Evolutionary conservation across 2,113 vertebrate genomes (phyloP).

Genomic region (Corapipo altera): DNA sequence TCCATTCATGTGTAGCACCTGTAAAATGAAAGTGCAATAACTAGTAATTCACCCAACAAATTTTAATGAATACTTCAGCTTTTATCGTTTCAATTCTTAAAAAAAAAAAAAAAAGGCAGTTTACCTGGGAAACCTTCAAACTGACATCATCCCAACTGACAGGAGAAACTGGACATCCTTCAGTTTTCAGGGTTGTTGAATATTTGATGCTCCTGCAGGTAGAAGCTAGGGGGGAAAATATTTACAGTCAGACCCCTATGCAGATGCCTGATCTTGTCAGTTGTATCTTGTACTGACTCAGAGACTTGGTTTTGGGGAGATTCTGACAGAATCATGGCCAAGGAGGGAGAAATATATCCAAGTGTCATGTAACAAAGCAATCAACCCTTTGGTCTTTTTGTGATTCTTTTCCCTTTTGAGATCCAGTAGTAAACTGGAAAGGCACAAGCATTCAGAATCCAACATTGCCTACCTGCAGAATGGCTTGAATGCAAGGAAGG

Average conservation of each 20-base stretch:
- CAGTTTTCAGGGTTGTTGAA: not conserved
- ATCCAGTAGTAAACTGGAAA: not conserved
- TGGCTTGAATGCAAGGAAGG: not conserved
- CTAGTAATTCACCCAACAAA: not conserved
- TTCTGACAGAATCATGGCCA: not conserved
- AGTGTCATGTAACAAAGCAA: not conserved
- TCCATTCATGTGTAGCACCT: not conserved
- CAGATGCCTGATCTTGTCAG: not conserved
- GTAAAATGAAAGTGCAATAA: not conserved
- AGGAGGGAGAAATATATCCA: not conserved
- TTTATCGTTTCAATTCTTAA: not conserved
- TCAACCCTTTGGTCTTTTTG: not conserved
- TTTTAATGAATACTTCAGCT: not conserved
- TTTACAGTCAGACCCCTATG: not conserved
- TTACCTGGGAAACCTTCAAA: not conserved
- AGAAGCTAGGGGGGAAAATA: not conserved
- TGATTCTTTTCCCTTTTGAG: not conserved
- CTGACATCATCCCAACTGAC: not conserved
- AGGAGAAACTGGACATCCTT: not conserved
- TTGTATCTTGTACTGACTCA: not conserved
- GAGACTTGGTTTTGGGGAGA: not conserved
- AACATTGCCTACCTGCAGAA: not conserved
- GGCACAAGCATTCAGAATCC: not conserved
- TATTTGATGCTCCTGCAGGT: not conserved
- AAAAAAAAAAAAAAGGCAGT: not conserved